A percentile compares a stretch with the other conserved stretches of the same genome.
phyloP scores from a whole-genome alignment of 92 coral and sea anemone genomes.

The Palythoa grandis region DNA sequence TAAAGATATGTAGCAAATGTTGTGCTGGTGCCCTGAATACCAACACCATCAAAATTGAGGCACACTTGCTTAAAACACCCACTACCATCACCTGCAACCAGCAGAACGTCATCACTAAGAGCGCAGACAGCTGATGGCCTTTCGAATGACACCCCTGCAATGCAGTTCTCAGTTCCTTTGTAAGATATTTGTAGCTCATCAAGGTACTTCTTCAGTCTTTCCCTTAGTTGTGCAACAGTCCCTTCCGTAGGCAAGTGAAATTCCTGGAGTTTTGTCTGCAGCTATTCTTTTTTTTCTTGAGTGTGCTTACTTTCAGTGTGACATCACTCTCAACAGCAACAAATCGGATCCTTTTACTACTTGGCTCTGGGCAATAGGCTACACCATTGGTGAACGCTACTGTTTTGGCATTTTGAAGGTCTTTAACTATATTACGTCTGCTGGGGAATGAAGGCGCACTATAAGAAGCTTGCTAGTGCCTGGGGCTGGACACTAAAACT shows the following conservation, averaged over 20 bases:
- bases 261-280: slow-evolving; percentile 29
- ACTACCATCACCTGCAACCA: slow-evolving; percentile 26
- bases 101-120: slow-evolving; percentile 16
- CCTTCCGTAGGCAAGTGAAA: slow-evolving; percentile 19
- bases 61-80: slow-evolving; percentile 9
- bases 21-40: slow-evolving; percentile 22
- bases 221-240: slow-evolving; percentile 21
- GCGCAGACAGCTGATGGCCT: slow-evolving; percentile 27
- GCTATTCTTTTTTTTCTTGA: slow-evolving; percentile 32
- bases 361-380: slow-evolving; percentile 47
- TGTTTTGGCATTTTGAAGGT: slow-evolving; percentile 30
- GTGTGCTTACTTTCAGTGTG: slow-evolving; percentile 15
- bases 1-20: slow-evolving; percentile 29
- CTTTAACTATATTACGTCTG: slow-evolving; percentile 42
- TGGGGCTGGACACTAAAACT: too few species aligned
- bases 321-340: slow-evolving; percentile 6
- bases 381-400: slow-evolving; percentile 31
- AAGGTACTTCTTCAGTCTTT: slow-evolving; percentile 12
- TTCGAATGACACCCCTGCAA: slow-evolving; percentile 14
- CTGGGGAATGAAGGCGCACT: slow-evolving; percentile 53
- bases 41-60: slow-evolving; percentile 17
- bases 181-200: slow-evolving; percentile 17
- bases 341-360: slow-evolving; percentile 23
- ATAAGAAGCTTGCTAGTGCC: slow-evolving; percentile 1
- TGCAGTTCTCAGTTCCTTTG: neutral